Conservation (phyloP, 2,888 invertebrate species). For the Prostheceraeus crozeri region DNA sequence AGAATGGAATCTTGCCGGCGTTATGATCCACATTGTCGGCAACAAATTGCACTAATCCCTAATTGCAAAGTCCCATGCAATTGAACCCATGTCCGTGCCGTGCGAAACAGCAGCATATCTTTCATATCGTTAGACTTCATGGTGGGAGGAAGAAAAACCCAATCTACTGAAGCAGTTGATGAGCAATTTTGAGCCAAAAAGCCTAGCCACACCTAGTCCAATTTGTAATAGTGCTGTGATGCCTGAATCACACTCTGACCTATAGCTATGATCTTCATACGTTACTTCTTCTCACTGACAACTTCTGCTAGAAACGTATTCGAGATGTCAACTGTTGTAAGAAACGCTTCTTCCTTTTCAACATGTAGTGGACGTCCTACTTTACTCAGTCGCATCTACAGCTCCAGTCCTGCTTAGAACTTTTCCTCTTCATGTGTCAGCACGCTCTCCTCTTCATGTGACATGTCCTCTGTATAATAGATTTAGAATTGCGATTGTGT, state of each 20-base stretch:
- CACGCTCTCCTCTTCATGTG: neutral
- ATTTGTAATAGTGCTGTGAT: conserved; percentile 42
- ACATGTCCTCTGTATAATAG: no score
- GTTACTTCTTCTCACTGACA: conserved; percentile 29
- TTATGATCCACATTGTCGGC: conserved; percentile 47
- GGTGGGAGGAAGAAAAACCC: conserved; percentile 40
- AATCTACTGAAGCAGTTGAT: conserved; percentile 42
- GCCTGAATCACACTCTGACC: conserved; percentile 44
- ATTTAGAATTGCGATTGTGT: no score
- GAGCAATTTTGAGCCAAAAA: conserved; percentile 42
- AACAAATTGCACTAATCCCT: conserved; percentile 43
- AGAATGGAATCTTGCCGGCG: no score
- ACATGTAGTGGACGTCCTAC: no score
- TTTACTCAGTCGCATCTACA: neutral
- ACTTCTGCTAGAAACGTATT: conserved; percentile 35
- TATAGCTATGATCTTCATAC: conserved; percentile 40
- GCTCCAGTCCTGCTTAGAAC: neutral
- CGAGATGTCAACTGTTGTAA: no score
- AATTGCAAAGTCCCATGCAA: conserved; percentile 19
- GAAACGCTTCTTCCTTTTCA: no score
- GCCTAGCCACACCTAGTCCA: conserved; percentile 43
- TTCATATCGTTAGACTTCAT: conserved; percentile 34
- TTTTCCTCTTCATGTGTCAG: conserved; percentile 3
- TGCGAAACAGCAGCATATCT: conserved; percentile 39
- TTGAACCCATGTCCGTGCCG: conserved; percentile 34